These are phyloP conservation scores for Myocastor coypus DNA, from an alignment of 2,113 vertebrate species.

Conservation along the genomic window DNA sequence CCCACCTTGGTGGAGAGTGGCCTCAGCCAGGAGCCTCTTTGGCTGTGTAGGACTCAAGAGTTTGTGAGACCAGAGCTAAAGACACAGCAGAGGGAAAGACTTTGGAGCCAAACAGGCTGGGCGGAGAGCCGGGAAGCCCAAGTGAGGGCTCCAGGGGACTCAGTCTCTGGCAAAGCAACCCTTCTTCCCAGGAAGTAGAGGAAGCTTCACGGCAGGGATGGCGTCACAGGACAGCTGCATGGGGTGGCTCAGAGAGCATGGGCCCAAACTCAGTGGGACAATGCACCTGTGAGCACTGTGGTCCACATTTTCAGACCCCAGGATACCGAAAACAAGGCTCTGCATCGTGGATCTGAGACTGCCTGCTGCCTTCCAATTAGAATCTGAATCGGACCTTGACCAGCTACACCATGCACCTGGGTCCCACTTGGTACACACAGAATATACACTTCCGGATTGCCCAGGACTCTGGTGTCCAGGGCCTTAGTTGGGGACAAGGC, in stretches of 20 bases:
- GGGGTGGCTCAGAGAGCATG: neutral
- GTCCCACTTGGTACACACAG: too few species aligned
- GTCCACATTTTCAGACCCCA: neutral
- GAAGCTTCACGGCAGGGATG: neutral
- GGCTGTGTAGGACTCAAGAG: neutral
- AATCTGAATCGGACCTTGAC: neutral
- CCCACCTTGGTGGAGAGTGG: neutral
- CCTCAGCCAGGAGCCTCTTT: accelerated
- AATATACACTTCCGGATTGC: accelerated
- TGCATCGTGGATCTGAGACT: neutral
- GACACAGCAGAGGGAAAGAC: neutral
- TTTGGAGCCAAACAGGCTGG: neutral
- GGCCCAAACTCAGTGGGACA: neutral
- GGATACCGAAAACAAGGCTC: neutral
- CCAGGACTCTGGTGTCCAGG: neutral
- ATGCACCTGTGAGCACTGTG: neutral
- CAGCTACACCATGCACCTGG: neutral
- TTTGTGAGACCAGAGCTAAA: neutral
- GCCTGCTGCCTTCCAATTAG: neutral
- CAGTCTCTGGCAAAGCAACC: neutral
- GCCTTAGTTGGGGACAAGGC: neutral
- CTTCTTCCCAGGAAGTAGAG: neutral
- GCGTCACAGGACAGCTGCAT: neutral
- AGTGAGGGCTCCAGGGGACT: neutral
- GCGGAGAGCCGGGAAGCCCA: neutral